Conservation (phyloP, 2,113 vertebrate species). For the Xenopus borealis region DNA sequence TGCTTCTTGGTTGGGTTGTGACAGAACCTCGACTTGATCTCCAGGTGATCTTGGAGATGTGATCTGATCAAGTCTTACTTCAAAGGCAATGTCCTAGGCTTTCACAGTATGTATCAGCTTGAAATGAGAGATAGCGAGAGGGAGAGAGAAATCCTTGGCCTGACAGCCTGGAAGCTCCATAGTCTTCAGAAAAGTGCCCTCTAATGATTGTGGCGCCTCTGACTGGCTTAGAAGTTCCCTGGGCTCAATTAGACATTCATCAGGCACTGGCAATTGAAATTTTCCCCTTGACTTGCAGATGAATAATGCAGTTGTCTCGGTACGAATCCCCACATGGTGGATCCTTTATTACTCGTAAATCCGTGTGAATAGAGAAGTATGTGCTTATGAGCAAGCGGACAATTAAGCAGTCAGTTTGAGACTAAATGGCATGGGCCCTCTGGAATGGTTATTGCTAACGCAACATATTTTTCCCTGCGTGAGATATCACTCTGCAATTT, state of each 20-base stretch:
- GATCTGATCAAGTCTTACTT: slow-evolving; percentile 38
- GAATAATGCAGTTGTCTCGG: slow-evolving; percentile 58
- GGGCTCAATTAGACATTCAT: slow-evolving; percentile 70
- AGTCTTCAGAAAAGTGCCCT: slow-evolving; percentile 71
- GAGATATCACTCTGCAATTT: not conserved
- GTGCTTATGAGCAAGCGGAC: slow-evolving; percentile 17
- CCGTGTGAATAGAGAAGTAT: slow-evolving; percentile 25
- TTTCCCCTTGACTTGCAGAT: slow-evolving; percentile 60
- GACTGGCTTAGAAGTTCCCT: slow-evolving; percentile 60
- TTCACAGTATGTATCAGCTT: slow-evolving; percentile 55
- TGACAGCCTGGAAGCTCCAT: slow-evolving; percentile 62
- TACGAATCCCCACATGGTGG: slow-evolving; percentile 27
- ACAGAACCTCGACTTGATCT: too few relatives aligned
- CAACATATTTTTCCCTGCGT: not conserved
- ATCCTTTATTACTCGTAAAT: slow-evolving; percentile 42
- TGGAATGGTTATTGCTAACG: slow-evolving; percentile 2
- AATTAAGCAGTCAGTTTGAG: slow-evolving; percentile 31
- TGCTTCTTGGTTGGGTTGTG: too few relatives aligned
- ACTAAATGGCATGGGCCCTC: slow-evolving; percentile 14
- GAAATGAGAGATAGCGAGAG: slow-evolving; percentile 39
- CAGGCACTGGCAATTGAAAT: slow-evolving; percentile 66
- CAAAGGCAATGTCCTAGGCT: slow-evolving; percentile 51
- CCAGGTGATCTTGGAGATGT: too few relatives aligned
- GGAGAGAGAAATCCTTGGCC: slow-evolving; percentile 50
- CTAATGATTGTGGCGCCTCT: slow-evolving; percentile 66